Evolutionary conservation across 2,888 invertebrate species (phyloP).

Genomic region (Temnothorax unifasciatus): DNA sequence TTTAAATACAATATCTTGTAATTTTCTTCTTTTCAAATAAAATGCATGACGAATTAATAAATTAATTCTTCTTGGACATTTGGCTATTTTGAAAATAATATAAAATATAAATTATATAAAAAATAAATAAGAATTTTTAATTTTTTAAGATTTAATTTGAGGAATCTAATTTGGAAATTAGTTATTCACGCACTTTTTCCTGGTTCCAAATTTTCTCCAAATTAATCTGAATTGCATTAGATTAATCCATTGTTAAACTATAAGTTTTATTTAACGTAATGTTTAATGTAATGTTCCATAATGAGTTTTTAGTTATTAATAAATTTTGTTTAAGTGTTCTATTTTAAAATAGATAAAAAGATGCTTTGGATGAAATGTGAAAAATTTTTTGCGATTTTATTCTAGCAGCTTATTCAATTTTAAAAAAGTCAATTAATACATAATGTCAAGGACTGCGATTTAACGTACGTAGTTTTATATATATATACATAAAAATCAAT

Average conservation of each 20-base stretch:
- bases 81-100: neutral
- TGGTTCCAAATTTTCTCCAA: too few species aligned
- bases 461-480: neutral
- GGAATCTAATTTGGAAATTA: neutral
- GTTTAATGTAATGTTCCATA: too few species aligned
- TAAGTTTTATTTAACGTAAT: too few species aligned
- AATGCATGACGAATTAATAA: neutral
- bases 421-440: neutral
- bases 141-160: neutral
- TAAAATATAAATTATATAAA: neutral
- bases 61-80: neutral
- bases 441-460: slow-evolving; percentile 4
- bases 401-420: neutral
- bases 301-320: neutral
- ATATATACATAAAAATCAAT: slow-evolving; percentile 32
- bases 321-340: neutral
- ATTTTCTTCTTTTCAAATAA: neutral
- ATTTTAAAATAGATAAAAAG: slow-evolving; percentile 8
- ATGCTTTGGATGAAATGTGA: neutral
- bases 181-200: too few species aligned
- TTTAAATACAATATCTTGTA: neutral
- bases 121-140: neutral
- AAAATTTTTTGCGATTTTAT: neutral
- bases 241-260: too few species aligned
- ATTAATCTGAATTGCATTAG: too few species aligned